Percentiles rank a stretch among this genome's conserved stretches.
phyloP scores from a whole-genome alignment of 2,113 vertebrate genomes.

The Myrmecobius fasciatus region DNA sequence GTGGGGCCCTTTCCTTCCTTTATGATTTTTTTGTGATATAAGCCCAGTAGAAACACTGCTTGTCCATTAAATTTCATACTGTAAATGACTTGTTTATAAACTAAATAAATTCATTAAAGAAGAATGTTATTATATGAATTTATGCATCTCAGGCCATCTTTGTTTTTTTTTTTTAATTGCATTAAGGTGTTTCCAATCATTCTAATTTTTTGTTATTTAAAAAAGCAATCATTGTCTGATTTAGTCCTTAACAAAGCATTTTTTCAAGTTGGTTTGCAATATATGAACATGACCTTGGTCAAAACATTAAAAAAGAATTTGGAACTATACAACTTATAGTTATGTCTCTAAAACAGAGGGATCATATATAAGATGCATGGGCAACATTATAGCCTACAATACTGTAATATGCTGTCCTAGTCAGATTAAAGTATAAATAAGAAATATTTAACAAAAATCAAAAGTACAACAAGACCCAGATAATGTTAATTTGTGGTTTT shows the following conservation, averaged over 20 bases:
- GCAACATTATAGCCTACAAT: background rate
- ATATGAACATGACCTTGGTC: background rate
- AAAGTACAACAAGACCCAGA: background rate
- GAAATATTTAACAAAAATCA: background rate
- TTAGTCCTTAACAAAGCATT: background rate
- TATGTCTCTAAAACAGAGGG: background rate
- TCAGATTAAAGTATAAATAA: background rate
- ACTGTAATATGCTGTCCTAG: background rate
- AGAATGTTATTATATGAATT: background rate
- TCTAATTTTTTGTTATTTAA: background rate
- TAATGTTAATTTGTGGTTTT: background rate
- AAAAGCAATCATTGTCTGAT: background rate
- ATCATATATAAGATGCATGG: background rate
- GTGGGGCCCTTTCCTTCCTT: no score
- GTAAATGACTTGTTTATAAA: background rate
- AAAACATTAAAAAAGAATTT: background rate
- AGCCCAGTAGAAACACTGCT: no score
- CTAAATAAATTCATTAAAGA: background rate
- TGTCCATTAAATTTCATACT: background rate
- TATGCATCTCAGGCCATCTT: background rate
- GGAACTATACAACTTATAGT: background rate
- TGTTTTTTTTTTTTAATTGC: background rate
- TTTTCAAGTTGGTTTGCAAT: constrained; percentile 40
- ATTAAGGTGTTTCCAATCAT: background rate
- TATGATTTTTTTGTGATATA: no score